Conservation (phyloP, 2,888 invertebrate species). For the Drosophila leonis region DNA sequence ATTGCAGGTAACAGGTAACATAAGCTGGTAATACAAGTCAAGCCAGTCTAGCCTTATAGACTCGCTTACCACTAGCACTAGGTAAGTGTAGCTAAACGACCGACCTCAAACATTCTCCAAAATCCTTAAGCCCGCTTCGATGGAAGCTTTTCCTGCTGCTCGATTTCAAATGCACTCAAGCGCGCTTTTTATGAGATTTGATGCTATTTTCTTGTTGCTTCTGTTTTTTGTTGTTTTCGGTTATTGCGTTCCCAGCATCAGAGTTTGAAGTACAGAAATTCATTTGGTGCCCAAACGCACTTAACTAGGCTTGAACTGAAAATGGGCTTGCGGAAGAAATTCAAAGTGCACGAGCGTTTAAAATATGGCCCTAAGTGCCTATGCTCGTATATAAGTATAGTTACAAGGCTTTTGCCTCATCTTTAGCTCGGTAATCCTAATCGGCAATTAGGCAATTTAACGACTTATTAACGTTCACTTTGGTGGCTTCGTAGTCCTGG, state of each 20-base stretch:
- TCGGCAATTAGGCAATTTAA: constrained; percentile 74
- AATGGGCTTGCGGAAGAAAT: not conserved
- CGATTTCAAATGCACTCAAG: constrained; percentile 58
- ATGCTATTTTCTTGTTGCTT: constrained; percentile 9
- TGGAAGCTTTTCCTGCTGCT: constrained; percentile 26
- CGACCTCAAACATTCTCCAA: constrained; percentile 47
- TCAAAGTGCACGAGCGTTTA: constrained; percentile 20
- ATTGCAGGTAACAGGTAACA: not conserved
- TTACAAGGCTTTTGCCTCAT: constrained; percentile 4
- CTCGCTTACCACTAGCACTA: not conserved
- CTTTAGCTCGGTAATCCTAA: constrained; percentile 47
- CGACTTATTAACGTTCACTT: constrained; percentile 70
- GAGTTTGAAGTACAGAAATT: constrained; percentile 45
- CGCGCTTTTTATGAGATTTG: constrained; percentile 44
- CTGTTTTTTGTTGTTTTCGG: constrained; percentile 8
- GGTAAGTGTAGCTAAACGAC: not conserved
- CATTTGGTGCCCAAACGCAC: constrained; percentile 20
- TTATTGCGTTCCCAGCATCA: constrained; percentile 58
- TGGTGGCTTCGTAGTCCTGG: not conserved
- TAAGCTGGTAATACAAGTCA: no score
- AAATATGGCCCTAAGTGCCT: constrained; percentile 31
- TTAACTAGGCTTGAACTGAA: constrained; percentile 16
- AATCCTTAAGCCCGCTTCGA: constrained; percentile 52
- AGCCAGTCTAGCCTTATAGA: not conserved
- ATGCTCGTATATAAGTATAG: no score